phyloP scores from a whole-genome alignment of 2,888 invertebrate genomes.

The Malthinus seriepunctatus region DNA sequence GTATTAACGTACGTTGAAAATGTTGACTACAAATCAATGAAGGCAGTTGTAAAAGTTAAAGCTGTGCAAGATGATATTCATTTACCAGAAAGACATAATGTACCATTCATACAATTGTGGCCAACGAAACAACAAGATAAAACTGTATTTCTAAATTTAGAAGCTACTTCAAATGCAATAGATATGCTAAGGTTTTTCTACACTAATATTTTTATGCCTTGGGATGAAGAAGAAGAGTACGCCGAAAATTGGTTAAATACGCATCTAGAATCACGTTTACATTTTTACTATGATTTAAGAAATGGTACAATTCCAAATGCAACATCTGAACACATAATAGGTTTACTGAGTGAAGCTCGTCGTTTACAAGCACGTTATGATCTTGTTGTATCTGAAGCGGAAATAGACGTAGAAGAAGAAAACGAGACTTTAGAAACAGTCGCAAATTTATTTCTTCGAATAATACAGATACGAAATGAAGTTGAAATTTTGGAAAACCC shows the following conservation, averaged over 20 bases:
- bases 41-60: constrained; percentile 62
- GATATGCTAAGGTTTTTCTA: constrained; percentile 70
- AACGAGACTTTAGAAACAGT: constrained; percentile 49
- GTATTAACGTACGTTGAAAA: constrained; percentile 63
- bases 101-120: constrained; percentile 66
- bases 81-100: constrained; percentile 63
- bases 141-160: constrained; percentile 59
- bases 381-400: constrained; percentile 51
- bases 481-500: constrained; percentile 65
- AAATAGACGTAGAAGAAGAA: constrained; percentile 45
- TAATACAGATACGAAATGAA: constrained; percentile 62
- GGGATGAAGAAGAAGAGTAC: constrained; percentile 69
- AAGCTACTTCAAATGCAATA: constrained; percentile 65
- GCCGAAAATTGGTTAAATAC: constrained; percentile 61
- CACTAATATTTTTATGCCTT: constrained; percentile 69
- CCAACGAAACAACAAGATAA: constrained; percentile 66
- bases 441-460: constrained; percentile 60
- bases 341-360: constrained; percentile 59
- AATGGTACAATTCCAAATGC: constrained; percentile 57
- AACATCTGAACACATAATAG: constrained; percentile 58
- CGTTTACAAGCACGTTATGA: constrained; percentile 58
- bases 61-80: constrained; percentile 68
- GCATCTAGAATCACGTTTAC: constrained; percentile 60
- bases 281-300: constrained; percentile 63
- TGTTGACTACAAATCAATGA: constrained; percentile 60